Base-by-base conservation (phyloP, 1,140 invertebrate species). In the Ylistrum balloti region DNA sequence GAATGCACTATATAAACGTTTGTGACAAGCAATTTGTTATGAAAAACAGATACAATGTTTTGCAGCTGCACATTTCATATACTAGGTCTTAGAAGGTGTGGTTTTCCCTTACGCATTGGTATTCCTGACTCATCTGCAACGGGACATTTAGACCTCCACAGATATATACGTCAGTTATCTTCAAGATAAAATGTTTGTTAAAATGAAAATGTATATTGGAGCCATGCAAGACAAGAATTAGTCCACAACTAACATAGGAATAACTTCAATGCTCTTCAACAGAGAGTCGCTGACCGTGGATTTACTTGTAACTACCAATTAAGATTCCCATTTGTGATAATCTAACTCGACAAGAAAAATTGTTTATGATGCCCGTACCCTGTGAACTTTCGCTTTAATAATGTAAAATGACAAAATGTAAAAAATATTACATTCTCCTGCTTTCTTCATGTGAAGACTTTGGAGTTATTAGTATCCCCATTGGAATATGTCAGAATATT, bases 21-120 rank as follows among this genome's bases (percentile, higher is more conserved):
- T 74, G 56, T 74, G 56, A 74, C 56, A 74, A 74, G 56, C 22
- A 74, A 74, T 74, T 74, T 74, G 56, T 74, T 74, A 11, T 74
- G 22, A n/a, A 74, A 5, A 22, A 74, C 56, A 74, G 22, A 74
- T 28, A 74, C n/a, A 28, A 74, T 13, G 35, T 7, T n/a, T 74
- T 28, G 56, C 56, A 74, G 56, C 56, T 74, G 56, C 56, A 28
- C 56, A 74, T 74, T 74, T 74, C 56, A 28, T n/a, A 74, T 17
- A 74, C 17, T 74, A 9, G 56, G 35, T 38, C 35, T 13, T 7
- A 38, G 35, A 38, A 74, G 56, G 56, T 74, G 22, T 74, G 56
- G 22, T 74, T 74, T 74, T 74, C 11, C 22, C 56, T 28, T 56
- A 13, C 35, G 20, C 41, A 45, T 45, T 45, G 41, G n/a, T 74